These are phyloP conservation scores for Fragum whitleyi DNA, from an alignment of 2,888 invertebrate species.

Conservation along the genomic window DNA sequence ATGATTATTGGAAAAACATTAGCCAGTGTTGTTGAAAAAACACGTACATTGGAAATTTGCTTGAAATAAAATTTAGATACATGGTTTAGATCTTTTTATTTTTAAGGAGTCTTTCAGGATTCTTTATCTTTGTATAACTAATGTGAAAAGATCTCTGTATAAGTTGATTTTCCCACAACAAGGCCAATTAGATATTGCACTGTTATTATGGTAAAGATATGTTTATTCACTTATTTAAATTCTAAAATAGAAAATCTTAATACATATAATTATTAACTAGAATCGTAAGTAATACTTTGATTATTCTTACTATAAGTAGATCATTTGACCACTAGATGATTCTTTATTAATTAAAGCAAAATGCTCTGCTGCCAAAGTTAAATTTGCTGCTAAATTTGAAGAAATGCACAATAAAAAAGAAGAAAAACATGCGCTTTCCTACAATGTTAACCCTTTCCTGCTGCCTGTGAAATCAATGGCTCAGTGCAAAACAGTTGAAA, in stretches of 20 bases:
- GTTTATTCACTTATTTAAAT: background rate
- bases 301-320: conserved; percentile 6
- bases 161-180: background rate
- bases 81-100: too few species aligned
- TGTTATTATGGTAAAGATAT: conserved; percentile 8
- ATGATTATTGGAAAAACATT: too few species aligned
- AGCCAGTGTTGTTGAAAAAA: too few species aligned
- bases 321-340: conserved; percentile 9
- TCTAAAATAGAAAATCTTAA: conserved; percentile 22
- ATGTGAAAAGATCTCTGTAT: too few species aligned
- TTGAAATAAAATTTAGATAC: too few species aligned
- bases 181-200: conserved; percentile 21
- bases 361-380: conserved; percentile 35
- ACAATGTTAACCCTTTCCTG: background rate
- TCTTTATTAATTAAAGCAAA: conserved; percentile 17
- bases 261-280: conserved; percentile 20
- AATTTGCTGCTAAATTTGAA: conserved; percentile 37
- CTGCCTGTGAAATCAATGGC: background rate
- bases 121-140: too few species aligned
- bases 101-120: too few species aligned
- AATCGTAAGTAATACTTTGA: conserved; percentile 13
- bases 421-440: background rate
- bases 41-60: too few species aligned
- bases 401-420: conserved; percentile 23
- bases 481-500: too few species aligned